phyloP scores from a whole-genome alignment of 2,113 vertebrate genomes.

The Chitala chitala region DNA sequence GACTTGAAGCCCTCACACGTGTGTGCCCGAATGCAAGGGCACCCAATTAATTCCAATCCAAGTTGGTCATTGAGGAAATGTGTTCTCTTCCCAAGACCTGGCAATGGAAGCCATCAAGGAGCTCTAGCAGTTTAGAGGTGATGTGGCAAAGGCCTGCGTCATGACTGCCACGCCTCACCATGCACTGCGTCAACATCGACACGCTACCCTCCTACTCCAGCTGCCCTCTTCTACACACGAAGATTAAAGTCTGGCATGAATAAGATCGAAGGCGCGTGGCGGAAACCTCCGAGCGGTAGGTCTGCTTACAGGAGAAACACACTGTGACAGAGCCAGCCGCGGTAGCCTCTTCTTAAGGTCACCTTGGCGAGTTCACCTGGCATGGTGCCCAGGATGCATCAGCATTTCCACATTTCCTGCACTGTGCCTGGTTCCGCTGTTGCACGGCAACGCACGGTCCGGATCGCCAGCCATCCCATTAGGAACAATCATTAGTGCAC shows the following conservation, averaged over 20 bases:
- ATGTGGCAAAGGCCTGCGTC: constrained; percentile 24
- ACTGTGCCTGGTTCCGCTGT: background rate
- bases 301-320: background rate
- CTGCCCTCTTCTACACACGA: background rate
- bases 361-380: background rate
- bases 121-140: constrained; percentile 57
- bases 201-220: background rate
- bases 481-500: constrained; percentile 15
- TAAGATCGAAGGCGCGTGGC: background rate
- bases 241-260: background rate
- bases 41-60: constrained; percentile 65
- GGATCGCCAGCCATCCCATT: constrained; percentile 36
- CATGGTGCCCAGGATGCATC: background rate
- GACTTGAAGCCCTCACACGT: constrained; percentile 10
- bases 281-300: background rate
- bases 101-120: constrained; percentile 55
- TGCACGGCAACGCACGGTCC: constrained; percentile 10
- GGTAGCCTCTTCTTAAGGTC: background rate
- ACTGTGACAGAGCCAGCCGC: background rate
- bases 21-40: constrained; percentile 49
- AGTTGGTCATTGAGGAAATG: constrained; percentile 49
- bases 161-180: background rate
- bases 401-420: background rate
- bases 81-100: constrained; percentile 51
- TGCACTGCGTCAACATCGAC: background rate